Percentiles rank a stretch among this genome's conserved stretches.
These are phyloP conservation scores for Plutomurus gul DNA, from an alignment of 1,140 invertebrate species.

Conservation along the genomic window DNA sequence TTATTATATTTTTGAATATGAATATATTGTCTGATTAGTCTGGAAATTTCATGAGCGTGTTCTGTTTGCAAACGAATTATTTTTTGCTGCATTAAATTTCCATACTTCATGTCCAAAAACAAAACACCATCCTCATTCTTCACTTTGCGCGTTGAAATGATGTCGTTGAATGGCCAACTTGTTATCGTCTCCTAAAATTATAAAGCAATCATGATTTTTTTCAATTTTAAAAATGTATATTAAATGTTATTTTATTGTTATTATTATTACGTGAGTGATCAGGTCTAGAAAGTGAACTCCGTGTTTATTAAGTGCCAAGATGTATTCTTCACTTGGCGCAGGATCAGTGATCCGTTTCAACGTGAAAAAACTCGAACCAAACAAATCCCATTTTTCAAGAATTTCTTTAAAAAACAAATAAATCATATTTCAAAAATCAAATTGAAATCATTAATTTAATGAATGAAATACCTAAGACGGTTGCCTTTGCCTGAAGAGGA, in stretches of 20 bases:
- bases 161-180: constrained; percentile 90
- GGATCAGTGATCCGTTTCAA: constrained; percentile 85
- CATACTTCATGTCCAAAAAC: constrained; percentile 95
- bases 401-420: constrained; percentile 77
- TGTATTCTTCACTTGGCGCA: constrained; percentile 73
- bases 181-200: constrained; percentile 70
- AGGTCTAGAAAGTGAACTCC: constrained; percentile 93
- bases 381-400: constrained; percentile 90
- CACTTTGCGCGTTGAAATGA: constrained; percentile 93
- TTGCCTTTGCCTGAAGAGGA: constrained; percentile 66
- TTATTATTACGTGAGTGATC: constrained; percentile 73
- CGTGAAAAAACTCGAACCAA: constrained; percentile 97
- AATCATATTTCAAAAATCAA: neutral
- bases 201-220: constrained; percentile 56
- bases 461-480: constrained; percentile 66
- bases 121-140: constrained; percentile 88
- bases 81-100: constrained; percentile 92
- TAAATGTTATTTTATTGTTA: neutral
- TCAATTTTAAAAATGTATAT: neutral
- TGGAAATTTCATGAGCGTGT: constrained; percentile 92
- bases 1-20: constrained; percentile 58
- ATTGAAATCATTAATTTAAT: neutral
- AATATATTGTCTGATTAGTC: constrained; percentile 79
- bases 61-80: constrained; percentile 95
- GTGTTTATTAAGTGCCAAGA: constrained; percentile 87